Percentiles rank a stretch among this genome's conserved stretches.
Evolutionary conservation across 1,140 invertebrate genomes (phyloP).

Genomic region (Drosophila rufa): DNA sequence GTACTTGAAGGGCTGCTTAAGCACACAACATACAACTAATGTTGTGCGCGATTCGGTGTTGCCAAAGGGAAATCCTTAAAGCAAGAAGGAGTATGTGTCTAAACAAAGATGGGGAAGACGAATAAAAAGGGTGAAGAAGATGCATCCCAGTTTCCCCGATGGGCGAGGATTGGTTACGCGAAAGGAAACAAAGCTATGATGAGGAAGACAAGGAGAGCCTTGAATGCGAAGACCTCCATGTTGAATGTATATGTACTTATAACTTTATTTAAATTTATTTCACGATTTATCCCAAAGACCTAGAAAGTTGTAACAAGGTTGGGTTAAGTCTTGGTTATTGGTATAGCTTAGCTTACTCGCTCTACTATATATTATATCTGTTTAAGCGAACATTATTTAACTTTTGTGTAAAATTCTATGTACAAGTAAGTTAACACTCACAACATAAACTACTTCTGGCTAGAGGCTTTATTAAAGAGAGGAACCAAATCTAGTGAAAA

Average conservation of each 20-base stretch:
- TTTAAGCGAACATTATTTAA: too few relatives aligned
- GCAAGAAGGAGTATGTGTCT: conserved; percentile 7
- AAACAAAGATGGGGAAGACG: conserved; percentile 8
- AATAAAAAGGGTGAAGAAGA: background rate
- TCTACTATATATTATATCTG: too few relatives aligned
- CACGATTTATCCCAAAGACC: background rate
- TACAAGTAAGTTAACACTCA: too few relatives aligned
- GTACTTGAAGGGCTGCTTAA: conserved; percentile 49
- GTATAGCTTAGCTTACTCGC: too few relatives aligned
- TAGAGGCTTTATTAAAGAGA: too few relatives aligned
- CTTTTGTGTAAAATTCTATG: too few relatives aligned
- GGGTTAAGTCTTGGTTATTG: background rate
- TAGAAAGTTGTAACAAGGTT: background rate
- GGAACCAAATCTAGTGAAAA: too few relatives aligned
- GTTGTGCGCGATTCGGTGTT: conserved; percentile 32
- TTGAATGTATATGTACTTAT: background rate
- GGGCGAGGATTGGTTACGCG: background rate
- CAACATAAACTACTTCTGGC: too few relatives aligned
- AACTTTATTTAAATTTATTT: conserved; percentile 12
- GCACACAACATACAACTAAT: conserved; percentile 49
- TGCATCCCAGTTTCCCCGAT: background rate
- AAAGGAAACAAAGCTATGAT: background rate
- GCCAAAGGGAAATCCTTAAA: conserved; percentile 20
- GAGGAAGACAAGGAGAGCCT: background rate
- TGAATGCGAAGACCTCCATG: background rate